Evolutionary conservation across 1,140 invertebrate genomes (phyloP).

Genomic region (Aporrectodea caliginosa): DNA sequence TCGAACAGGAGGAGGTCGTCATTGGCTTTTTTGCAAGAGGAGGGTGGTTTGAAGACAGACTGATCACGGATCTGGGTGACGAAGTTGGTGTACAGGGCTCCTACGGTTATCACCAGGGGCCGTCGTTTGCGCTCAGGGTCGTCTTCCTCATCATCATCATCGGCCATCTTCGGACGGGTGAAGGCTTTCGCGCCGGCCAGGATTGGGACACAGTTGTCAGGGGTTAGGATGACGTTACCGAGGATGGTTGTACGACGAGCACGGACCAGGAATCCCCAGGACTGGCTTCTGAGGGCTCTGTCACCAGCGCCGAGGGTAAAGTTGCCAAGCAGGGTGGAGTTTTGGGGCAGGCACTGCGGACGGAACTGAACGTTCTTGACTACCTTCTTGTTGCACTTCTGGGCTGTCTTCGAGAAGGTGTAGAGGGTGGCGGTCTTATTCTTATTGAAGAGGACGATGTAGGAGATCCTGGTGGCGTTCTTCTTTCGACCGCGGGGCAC

Average conservation of each 20-base stretch:
- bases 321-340: neutral
- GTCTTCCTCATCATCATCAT: neutral
- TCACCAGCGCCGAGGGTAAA: neutral
- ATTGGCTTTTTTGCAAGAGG: neutral
- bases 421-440: neutral
- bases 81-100: neutral
- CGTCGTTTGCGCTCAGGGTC: neutral
- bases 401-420: neutral
- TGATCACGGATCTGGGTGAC: neutral
- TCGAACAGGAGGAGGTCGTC: conserved; percentile 1
- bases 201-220: neutral
- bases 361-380: neutral
- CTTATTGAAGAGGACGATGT: neutral
- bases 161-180: neutral
- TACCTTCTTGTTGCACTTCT: neutral
- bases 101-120: neutral
- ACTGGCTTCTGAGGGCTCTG: neutral
- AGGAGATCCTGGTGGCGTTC: neutral
- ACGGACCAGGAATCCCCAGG: neutral
- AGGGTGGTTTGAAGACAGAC: neutral
- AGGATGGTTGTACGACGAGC: neutral
- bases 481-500: neutral
- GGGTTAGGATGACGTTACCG: neutral
- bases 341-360: neutral
- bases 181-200: neutral